Base-by-base conservation (phyloP, 2,113 vertebrate genomes). In the Hypomesus transpacificus region DNA sequence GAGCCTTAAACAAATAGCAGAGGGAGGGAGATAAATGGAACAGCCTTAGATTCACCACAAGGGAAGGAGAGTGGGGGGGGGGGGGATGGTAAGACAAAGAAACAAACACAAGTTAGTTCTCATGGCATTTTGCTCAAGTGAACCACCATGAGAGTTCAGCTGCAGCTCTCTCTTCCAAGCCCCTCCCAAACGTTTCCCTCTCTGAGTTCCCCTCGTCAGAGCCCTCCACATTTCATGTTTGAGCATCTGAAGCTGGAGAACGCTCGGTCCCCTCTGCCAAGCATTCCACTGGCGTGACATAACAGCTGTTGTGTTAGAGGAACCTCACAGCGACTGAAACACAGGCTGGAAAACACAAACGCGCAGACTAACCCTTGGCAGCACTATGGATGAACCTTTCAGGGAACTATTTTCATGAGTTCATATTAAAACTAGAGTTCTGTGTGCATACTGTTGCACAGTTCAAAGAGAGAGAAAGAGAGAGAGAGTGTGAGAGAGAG, bases 261-360 rank as follows among this genome's bases (percentile, higher is more conserved):
- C 16, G 24, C 83, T 78, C 84, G 72, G 68, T 58, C 31, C 34
- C 62, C 75, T 21, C 56, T 73, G 66, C 74, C 67, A 77, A 82
- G 71, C 89, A 87, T 89, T 87, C 87, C 83, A 13, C 0, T 82
- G 78, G 63, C 28, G 66, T 87, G 85, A 87, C 81, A 82, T 70
- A 82, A 87, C 53, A 76, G 50, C 26, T 67, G 68, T 70, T 59
- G 70, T 80, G 72, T 79, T 77, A 71, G 69, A 74, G 79, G 76
- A 86, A 68, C 9, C 11, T 65, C 46, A 81, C 77, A 56, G 73
- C 73, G 73, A 76, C 69, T 80, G 69, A 59, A 13, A 67, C 20
- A 53, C 75, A 77, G 26, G 51, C 53, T 22, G 53, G 58, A 39
- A 56, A 50, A 75, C 64, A 73, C 59, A 26, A 17, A 52, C 18